A percentile compares a stretch with the other conserved stretches of the same genome.
These are phyloP conservation scores for Mungos mungo DNA, from an alignment of 2,113 vertebrate species.

Conservation along the genomic window DNA sequence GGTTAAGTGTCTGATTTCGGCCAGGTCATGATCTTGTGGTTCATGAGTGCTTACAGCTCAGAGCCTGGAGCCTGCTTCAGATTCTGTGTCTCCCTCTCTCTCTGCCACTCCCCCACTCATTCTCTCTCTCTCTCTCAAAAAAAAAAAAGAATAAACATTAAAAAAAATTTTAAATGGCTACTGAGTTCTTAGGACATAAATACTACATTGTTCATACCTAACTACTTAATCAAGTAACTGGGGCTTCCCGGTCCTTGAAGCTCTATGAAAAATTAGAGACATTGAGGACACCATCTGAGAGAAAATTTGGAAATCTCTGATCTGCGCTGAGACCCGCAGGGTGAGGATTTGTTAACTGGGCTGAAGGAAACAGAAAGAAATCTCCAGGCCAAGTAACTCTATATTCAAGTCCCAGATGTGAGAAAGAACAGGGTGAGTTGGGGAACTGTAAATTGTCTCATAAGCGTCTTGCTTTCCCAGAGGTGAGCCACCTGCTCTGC, in stretches of 20 bases:
- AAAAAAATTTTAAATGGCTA: not conserved
- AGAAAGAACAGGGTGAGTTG: not conserved
- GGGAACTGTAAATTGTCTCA: not conserved
- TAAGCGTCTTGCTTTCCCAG: fast-evolving
- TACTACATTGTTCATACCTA: not conserved
- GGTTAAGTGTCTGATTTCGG: too few species aligned
- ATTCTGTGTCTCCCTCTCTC: too few species aligned
- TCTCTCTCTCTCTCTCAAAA: too few species aligned
- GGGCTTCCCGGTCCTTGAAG: not conserved
- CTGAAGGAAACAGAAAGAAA: not conserved
- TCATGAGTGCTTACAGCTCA: too few species aligned
- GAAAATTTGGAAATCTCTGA: not conserved
- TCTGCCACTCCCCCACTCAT: too few species aligned
- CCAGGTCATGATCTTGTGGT: too few species aligned
- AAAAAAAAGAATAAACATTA: too few species aligned
- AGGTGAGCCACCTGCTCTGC: not conserved
- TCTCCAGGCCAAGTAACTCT: not conserved
- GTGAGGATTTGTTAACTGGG: not conserved
- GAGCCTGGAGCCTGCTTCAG: too few species aligned
- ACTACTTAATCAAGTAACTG: not conserved
- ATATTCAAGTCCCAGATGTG: not conserved
- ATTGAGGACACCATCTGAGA: not conserved
- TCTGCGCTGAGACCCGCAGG: not conserved
- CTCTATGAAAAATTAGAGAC: not conserved
- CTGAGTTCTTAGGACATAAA: not conserved